phyloP scores from a whole-genome alignment of 2,888 invertebrate species.

The Frankliniella intonsa region DNA sequence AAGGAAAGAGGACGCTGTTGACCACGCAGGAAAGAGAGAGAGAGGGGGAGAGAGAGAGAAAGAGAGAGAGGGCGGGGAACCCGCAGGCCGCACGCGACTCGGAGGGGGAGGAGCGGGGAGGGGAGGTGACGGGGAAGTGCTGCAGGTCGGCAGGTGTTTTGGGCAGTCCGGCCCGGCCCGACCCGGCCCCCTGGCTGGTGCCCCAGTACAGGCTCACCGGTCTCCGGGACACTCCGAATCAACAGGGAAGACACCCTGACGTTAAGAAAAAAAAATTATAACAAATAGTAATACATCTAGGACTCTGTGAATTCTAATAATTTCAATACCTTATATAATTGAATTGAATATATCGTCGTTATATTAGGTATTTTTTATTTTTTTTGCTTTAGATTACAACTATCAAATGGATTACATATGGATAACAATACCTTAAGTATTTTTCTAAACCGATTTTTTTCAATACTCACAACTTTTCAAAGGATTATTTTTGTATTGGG shows the following conservation, averaged over 20 bases:
- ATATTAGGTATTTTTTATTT: too few species aligned
- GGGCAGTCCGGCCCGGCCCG: not conserved
- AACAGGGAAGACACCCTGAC: constrained; percentile 9
- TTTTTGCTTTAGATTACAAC: too few species aligned
- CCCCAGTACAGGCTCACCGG: not conserved
- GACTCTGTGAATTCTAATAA: too few species aligned
- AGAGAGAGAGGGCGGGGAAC: not conserved
- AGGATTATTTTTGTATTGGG: too few species aligned
- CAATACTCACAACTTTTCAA: too few species aligned
- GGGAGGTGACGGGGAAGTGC: not conserved
- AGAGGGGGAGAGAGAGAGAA: not conserved
- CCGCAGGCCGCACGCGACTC: constrained; percentile 1
- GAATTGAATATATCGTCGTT: too few species aligned
- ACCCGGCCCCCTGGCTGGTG: not conserved
- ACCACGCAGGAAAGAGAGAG: not conserved
- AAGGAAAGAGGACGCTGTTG: not conserved
- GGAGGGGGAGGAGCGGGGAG: not conserved
- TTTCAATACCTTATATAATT: too few species aligned
- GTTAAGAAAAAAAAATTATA: not conserved
- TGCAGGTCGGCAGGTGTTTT: constrained; percentile 12
- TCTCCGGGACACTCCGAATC: constrained; percentile 3
- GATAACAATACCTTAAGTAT: too few species aligned
- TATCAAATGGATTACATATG: too few species aligned
- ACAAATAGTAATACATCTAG: not conserved
- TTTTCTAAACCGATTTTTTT: too few species aligned